Evolutionary conservation across 2,797 vertebrate genomes (phyloP), one percentile per base, ranked within the genome.

Genomic region (Dryobates pubescens): DNA sequence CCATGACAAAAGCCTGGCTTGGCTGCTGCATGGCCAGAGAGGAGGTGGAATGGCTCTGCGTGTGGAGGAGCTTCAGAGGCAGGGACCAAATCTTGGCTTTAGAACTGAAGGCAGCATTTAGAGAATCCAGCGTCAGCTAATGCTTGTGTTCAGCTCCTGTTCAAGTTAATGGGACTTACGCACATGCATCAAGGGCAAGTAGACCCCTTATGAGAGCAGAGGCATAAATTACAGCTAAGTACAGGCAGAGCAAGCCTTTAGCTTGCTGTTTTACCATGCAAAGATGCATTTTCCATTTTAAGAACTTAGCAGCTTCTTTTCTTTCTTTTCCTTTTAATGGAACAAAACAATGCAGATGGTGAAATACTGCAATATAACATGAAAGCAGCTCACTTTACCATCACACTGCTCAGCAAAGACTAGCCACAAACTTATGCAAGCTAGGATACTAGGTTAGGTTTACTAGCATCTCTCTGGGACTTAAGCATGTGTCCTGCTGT

Each of bases 81-180:
- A 79, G 77, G 0, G 7, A 88, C 71, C 54, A 29, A 13, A 63
- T 59, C 85, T 72, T 59, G 68, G 51, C 77, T 94, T 74, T 45
- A 56, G 62, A 91, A 53, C 32, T 53, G 56, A 84, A 86, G 71
- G 62, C 77, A 82, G 74, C 80, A 29, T 56, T 91, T 84, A 77
- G 74, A 71, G 82, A 82, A 86, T 79, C 71, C n/a, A 51, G 79
- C 43, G 7, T 79, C 56, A 63, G 87, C 82, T 88, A 86, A 92
- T 86, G 85, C 77, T 90, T 62, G 77, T 3, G 5, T 80, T 95
- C 89, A 67, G 34, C 72, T 93, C 71, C 77, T 90, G 17, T 95
- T 94, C 94, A 86, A 26, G 26, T 59, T 95, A 96, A 90, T 95
- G 82, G 82, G 69, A 88, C 88, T 91, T 92, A 79, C 16, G 43